Base-by-base conservation (phyloP, 1,140 invertebrate species). In the Aradophagus sp. region DNA sequence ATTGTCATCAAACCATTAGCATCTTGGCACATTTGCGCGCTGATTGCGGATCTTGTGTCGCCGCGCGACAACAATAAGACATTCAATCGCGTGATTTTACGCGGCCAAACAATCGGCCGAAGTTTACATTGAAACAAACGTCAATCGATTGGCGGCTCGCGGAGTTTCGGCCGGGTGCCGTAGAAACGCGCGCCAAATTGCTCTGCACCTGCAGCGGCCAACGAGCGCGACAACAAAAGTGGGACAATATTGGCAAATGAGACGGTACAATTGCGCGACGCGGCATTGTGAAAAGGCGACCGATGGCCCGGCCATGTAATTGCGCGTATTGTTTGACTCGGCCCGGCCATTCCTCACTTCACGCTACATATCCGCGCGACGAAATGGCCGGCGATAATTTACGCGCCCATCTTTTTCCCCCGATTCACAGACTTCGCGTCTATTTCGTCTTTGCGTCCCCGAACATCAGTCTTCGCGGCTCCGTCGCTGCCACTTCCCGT, bases 191-290 rank as follows among this genome's bases (percentile, higher is more conserved):
- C 42, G 62, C 34, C 63, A 65, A 65, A 68, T 73, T 68, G 41
- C 63, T 68, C 56, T n/a, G n/a, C 32, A 68, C 63, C 70, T 73
- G 70, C 53, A 41, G 20, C 36, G 52, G 63, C 15, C 45, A 65
- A 48, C 61, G 63, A 50, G 44, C 34, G 34, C 59, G 56, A 59
- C 63, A 73, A 79, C 77, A 85, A 82, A 84, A 83, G 79, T 84
- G 75, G 80, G 77, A 85, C 83, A 85, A 85, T 85, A 83, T 84
- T 82, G 80, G 77, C 80, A 84, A 85, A 84, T 85, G 81, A 85
- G 77, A 81, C 76, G 80, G 75, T 79, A 76, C 77, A 84, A 82
- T 84, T 68, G 68, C 50, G n/a, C 26, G 62, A 66, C 56, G 16
- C 29, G 36, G 58, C 45, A 71, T 71, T 75, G 73, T 74, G 41